phyloP scores from a whole-genome alignment of 2,888 invertebrate genomes.

The Scaeva pyrastri region DNA sequence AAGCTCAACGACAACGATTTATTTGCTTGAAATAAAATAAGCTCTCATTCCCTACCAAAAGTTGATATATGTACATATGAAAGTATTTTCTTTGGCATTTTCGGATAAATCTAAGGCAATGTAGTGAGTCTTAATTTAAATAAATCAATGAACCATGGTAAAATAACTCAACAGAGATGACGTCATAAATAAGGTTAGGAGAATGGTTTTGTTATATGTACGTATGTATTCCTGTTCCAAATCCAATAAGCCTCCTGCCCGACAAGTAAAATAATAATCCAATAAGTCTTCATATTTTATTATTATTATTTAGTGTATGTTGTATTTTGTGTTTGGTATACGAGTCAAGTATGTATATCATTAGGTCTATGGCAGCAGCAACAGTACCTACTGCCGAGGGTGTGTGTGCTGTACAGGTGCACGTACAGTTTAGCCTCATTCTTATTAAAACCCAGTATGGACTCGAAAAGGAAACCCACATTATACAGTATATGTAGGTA shows the following conservation, averaged over 20 bases:
- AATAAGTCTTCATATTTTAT: conserved; percentile 68
- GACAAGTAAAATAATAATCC: conserved; percentile 65
- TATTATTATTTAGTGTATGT: conserved; percentile 47
- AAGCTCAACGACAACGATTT: background rate
- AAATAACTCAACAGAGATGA: conserved; percentile 29
- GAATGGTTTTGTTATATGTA: background rate
- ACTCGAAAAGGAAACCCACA: background rate
- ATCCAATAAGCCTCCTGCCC: conserved; percentile 35
- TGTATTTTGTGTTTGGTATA: background rate
- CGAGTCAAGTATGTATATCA: background rate
- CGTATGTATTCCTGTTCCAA: conserved; percentile 13
- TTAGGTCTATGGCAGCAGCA: conserved; percentile 14
- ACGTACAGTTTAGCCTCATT: conserved; percentile 7
- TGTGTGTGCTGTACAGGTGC: background rate
- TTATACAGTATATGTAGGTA: too few relatives aligned
- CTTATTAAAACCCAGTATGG: conserved; percentile 5
- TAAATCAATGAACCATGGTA: conserved; percentile 61
- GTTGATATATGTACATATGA: background rate
- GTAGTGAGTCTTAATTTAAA: conserved; percentile 47
- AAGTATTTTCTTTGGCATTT: background rate
- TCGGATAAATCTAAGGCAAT: conserved; percentile 19
- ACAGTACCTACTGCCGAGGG: background rate
- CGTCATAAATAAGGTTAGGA: conserved; percentile 44
- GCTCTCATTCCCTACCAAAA: background rate
- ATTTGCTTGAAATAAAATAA: background rate